A percentile compares a stretch with the other conserved stretches of the same genome.
phyloP scores from a whole-genome alignment of 2,888 invertebrate genomes.

The Lasioglossum calceatum region DNA sequence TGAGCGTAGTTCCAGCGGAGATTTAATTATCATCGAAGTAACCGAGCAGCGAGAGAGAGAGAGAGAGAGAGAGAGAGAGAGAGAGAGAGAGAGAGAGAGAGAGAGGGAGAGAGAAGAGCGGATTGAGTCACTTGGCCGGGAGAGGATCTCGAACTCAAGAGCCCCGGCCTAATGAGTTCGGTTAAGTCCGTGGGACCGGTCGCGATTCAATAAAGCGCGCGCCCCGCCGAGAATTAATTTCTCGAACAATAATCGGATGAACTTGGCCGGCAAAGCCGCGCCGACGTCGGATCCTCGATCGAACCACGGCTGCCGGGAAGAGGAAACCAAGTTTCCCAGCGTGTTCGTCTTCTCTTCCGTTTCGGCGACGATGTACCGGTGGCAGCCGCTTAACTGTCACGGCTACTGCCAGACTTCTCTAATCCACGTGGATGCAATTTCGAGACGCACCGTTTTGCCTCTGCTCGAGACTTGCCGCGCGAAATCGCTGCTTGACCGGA shows the following conservation, averaged over 20 bases:
- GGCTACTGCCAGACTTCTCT: constrained; percentile 39
- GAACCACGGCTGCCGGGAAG: background rate
- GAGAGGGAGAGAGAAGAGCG: background rate
- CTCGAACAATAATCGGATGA: constrained; percentile 66
- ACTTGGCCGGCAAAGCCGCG: constrained; percentile 37
- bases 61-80: background rate
- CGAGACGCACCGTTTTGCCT: background rate
- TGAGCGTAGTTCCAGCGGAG: background rate
- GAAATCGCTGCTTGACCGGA: background rate
- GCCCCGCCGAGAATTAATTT: constrained; percentile 57
- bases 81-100: background rate
- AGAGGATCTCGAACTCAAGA: background rate
- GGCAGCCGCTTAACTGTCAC: constrained; percentile 36
- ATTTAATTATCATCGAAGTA: background rate
- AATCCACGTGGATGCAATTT: constrained; percentile 61
- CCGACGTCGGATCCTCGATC: background rate
- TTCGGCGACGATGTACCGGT: constrained; percentile 5
- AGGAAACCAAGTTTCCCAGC: constrained; percentile 36
- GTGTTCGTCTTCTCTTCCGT: constrained; percentile 20
- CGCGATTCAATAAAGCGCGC: constrained; percentile 40
- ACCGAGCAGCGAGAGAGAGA: background rate
- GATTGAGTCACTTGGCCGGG: background rate
- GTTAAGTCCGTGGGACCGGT: constrained; percentile 28
- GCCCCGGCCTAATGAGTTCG: constrained; percentile 33
- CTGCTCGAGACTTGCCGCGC: background rate